These are phyloP conservation scores for Enteromius afrohamiltoni DNA, from an alignment of 2,797 vertebrate species.

Conservation along the genomic window DNA sequence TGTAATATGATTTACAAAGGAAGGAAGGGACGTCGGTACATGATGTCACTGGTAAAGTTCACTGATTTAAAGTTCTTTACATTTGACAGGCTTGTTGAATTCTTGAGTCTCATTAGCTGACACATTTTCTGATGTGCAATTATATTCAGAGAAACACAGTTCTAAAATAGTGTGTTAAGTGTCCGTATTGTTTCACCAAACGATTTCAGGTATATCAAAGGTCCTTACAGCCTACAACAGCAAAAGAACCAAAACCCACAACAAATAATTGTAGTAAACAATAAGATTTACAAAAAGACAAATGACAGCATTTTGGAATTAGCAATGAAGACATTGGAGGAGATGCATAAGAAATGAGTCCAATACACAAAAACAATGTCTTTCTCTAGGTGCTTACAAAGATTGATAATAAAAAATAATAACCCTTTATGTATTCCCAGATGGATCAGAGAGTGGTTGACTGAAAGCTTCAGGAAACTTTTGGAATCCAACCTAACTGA, in stretches of 20 bases:
- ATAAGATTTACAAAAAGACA: neutral
- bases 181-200: neutral
- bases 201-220: neutral
- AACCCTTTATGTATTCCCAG: too few species aligned
- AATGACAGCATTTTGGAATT: neutral
- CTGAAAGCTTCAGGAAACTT: neutral
- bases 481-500: constrained; percentile 23
- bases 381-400: neutral
- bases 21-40: neutral
- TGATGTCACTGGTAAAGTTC: constrained; percentile 29
- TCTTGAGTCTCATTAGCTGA: neutral
- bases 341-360: neutral
- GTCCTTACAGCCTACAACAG: too few species aligned
- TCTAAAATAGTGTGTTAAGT: neutral
- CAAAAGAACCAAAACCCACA: too few species aligned
- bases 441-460: neutral
- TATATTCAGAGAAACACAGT: neutral
- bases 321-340: neutral
- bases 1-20: constrained; percentile 27
- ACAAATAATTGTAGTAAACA: too few species aligned
- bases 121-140: neutral
- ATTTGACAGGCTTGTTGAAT: neutral
- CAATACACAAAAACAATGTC: neutral
- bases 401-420: neutral
- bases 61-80: neutral